These are phyloP conservation scores for Polyergus mexicanus DNA, from an alignment of 1,140 invertebrate species.

Conservation along the genomic window DNA sequence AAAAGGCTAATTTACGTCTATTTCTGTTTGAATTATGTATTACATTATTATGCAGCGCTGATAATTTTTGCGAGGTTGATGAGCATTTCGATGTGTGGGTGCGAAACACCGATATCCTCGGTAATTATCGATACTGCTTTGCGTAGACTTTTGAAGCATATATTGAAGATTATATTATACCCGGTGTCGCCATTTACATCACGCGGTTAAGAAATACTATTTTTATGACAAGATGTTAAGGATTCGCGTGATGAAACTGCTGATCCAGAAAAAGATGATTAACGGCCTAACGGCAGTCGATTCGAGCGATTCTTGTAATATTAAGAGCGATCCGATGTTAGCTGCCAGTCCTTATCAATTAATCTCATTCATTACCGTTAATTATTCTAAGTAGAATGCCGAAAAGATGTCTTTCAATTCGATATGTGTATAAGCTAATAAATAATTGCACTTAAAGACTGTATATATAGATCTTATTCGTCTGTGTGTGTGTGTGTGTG, in stretches of 20 bases:
- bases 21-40: neutral
- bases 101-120: neutral
- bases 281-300: slow-evolving; percentile 1
- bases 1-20: neutral
- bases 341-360: slow-evolving; percentile 7
- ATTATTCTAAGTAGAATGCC: neutral
- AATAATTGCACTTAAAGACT: neutral
- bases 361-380: slow-evolving; percentile 31
- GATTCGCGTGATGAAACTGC: slow-evolving; percentile 10
- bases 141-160: neutral
- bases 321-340: slow-evolving; percentile 43
- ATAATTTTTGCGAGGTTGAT: slow-evolving; percentile 12
- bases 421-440: neutral
- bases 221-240: neutral
- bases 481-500: no score
- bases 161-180: neutral
- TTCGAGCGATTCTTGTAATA: slow-evolving; percentile 11
- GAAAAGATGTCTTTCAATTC: slow-evolving; percentile 10
- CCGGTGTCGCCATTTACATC: neutral
- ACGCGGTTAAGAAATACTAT: neutral
- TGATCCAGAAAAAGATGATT: slow-evolving; percentile 10
- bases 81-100: no score
- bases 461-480: neutral
- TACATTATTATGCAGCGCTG: neutral
- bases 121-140: neutral